Evolutionary conservation across 2,888 invertebrate species (phyloP).

Genomic region (Drosophila birchii): DNA sequence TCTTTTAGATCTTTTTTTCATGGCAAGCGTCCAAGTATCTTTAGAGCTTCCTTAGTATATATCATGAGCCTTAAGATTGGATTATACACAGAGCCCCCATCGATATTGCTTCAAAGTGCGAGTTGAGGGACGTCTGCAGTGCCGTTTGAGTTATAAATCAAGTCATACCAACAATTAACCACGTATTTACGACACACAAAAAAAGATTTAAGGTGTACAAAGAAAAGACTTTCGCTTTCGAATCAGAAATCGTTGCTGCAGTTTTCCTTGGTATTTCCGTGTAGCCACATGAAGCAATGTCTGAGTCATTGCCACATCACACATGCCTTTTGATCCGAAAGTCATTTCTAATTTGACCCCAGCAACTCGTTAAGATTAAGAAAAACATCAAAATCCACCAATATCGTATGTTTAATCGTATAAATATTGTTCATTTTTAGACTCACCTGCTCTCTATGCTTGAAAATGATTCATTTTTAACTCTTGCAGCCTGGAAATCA

Average conservation of each 20-base stretch:
- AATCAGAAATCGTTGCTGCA: slow-evolving; percentile 12
- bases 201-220: background rate
- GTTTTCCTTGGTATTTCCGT: slow-evolving; percentile 14
- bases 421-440: background rate
- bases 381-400: background rate
- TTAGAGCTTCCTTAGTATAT: background rate
- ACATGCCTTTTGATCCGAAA: slow-evolving; percentile 10
- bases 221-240: slow-evolving; percentile 42
- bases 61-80: background rate
- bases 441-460: background rate
- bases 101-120: background rate
- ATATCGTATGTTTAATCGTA: background rate
- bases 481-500: too few relatives aligned
- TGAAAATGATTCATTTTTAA: too few relatives aligned
- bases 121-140: background rate
- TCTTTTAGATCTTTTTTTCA: background rate
- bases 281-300: background rate
- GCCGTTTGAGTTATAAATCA: slow-evolving; percentile 27
- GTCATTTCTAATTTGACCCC: slow-evolving; percentile 7
- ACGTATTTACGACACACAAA: slow-evolving; percentile 10
- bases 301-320: slow-evolving; percentile 23
- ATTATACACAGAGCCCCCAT: background rate
- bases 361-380: background rate
- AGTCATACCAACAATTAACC: slow-evolving; percentile 17
- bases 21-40: background rate